phyloP scores from a whole-genome alignment of 2,888 invertebrate genomes.

The Caenorhabditis afra region DNA sequence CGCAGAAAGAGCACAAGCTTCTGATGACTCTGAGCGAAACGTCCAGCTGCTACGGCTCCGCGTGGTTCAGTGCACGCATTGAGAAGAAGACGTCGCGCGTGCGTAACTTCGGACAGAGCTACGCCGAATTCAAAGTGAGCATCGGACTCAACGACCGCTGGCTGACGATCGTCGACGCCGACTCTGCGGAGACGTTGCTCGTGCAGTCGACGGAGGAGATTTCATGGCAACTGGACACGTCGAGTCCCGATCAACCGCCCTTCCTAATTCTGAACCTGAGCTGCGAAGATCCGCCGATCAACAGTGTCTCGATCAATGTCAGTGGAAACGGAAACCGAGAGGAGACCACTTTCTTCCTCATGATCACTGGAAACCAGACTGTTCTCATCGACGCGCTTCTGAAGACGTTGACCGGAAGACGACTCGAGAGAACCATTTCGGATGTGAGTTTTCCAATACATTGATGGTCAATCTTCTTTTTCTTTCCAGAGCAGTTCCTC shows the following conservation, averaged over 20 bases:
- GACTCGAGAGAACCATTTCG: constrained; percentile 41
- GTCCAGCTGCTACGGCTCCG: constrained; percentile 52
- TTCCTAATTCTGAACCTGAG: constrained; percentile 47
- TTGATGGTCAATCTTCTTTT: too few relatives aligned
- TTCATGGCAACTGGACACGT: constrained; percentile 40
- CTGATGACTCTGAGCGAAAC: constrained; percentile 15
- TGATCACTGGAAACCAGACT: constrained; percentile 46
- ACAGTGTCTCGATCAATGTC: constrained; percentile 5
- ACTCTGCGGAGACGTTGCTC: constrained; percentile 83
- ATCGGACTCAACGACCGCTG: constrained; percentile 91
- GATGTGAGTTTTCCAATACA: constrained; percentile 35
- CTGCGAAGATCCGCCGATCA: constrained; percentile 23
- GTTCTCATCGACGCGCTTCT: constrained; percentile 42
- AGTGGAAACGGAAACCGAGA: constrained; percentile 4
- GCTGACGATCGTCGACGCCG: constrained; percentile 90
- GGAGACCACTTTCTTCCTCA: constrained; percentile 28
- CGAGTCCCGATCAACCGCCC: constrained; percentile 11
- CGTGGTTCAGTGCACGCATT: constrained; percentile 41
- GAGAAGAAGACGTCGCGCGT: constrained; percentile 48
- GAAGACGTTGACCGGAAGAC: constrained; percentile 31
- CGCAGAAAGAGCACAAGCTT: constrained; percentile 19
- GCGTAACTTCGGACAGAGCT: constrained; percentile 44
- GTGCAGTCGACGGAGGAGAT: constrained; percentile 65
- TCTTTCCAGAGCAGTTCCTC: constrained; percentile 54
- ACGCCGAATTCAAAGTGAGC: constrained; percentile 80